Evolutionary conservation across 2,113 vertebrate genomes (phyloP), one percentile per base, ranked within the genome.

Genomic region (Neogobius melanostomus): DNA sequence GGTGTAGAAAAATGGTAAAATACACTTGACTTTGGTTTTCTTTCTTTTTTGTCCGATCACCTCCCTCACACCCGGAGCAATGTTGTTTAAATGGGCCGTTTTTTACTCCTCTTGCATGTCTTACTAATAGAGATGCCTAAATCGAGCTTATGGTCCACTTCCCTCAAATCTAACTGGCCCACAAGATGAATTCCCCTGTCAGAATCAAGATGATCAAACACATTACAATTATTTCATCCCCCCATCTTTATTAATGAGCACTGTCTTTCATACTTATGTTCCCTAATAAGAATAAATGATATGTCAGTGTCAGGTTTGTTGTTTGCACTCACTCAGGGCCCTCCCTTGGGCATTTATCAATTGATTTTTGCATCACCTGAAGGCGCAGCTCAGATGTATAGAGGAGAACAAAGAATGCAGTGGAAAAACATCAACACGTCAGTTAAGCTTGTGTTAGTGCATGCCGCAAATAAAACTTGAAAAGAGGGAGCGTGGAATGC

Each of bases 181-280:
- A 85, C 87, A 93, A 94, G 92, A 94, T 93, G 79, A 92, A 94
- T 94, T 91, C 90, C 87, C 89, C 90, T 92, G 92, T 94, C 93
- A 93, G 87, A 76, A 82, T 91, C 88, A 87, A 92, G 91, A 93
- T 92, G 92, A 94, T 94, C 92, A 93, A 93, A 93, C 92, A 93
- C 88, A 93, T 93, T 92, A 93, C 92, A 92, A 92, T 94, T 94
- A 93, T 93, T 93, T 92, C 88, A 91, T 85, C 91, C 91, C 21
- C 83, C 86, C 88, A 79, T 92, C 89, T 91, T 92, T 92, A 93
- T 94, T 93, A 94, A 94, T 92, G 92, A 92, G 90, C 77, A 89
- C 91, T 93, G 92, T 94, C 93, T 92, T 92, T 93, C 90, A 92
- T 90, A 85, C 90, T 92, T 92, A 92, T 90, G 86, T 90, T 83